These are phyloP conservation scores for Melanostoma mellinum DNA, from an alignment of 2,888 invertebrate genomes.

Conservation along the genomic window DNA sequence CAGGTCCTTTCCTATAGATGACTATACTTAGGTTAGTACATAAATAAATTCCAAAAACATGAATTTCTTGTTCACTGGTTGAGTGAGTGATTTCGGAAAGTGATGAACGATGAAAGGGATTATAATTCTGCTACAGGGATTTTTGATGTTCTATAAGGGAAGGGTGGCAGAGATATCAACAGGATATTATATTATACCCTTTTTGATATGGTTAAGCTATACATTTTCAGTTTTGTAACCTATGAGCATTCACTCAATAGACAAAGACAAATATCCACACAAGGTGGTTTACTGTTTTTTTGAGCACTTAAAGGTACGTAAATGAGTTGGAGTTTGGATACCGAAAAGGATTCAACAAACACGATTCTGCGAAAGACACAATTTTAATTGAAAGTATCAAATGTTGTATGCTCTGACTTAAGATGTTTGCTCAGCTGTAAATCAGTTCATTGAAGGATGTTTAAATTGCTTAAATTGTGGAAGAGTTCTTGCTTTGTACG, in stretches of 20 bases:
- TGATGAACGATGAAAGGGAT: conserved; percentile 65
- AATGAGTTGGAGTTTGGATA: neutral
- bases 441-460: conserved; percentile 65
- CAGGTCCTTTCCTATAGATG: neutral
- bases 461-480: conserved; percentile 62
- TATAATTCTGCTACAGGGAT: conserved; percentile 60
- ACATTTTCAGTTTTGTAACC: conserved; percentile 40
- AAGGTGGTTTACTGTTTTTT: conserved; percentile 50
- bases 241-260: conserved; percentile 40
- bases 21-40: too few relatives aligned
- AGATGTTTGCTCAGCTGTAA: conserved; percentile 63
- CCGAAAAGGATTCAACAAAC: conserved; percentile 47
- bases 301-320: conserved; percentile 2
- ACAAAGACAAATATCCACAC: conserved; percentile 58
- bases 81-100: conserved; percentile 52
- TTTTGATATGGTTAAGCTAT: conserved; percentile 17
- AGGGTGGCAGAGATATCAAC: neutral
- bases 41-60: neutral
- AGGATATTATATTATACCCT: conserved; percentile 25
- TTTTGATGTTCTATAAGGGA: conserved; percentile 40
- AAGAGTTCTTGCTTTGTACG: conserved; percentile 2
- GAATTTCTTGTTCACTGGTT: conserved; percentile 36
- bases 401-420: conserved; percentile 42
- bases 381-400: conserved; percentile 71
- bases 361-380: conserved; percentile 42